A percentile compares a stretch with the other conserved stretches of the same genome.
Conservation (phyloP, 2,888 invertebrate genomes). For the Timema podura region DNA sequence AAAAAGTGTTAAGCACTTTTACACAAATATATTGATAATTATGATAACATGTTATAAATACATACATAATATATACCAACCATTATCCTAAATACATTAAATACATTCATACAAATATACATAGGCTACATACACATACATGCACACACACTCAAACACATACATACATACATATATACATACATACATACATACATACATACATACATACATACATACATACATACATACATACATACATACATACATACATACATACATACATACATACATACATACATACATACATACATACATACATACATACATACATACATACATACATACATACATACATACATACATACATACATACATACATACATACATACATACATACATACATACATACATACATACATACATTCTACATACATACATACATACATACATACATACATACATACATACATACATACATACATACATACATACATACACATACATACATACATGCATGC, state of each 20-base stretch:
- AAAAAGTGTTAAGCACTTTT: too few relatives aligned
- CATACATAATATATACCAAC: too few relatives aligned
- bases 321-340: not conserved
- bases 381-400: not conserved
- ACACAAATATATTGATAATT: too few relatives aligned
- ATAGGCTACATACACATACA: not conserved
- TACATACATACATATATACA: constrained; percentile 1
- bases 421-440: not conserved
- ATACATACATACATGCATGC: too few relatives aligned
- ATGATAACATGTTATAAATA: too few relatives aligned
- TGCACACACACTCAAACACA: too few relatives aligned
- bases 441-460: not conserved
- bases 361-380: not conserved
- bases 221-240: constrained; percentile 11
- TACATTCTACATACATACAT: not conserved
- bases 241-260: constrained; percentile 16
- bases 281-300: too few relatives aligned
- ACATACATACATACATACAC: too few relatives aligned
- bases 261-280: constrained; percentile 14
- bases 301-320: too few relatives aligned
- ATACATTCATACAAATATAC: not conserved
- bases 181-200: not conserved
- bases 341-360: not conserved
- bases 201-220: constrained; percentile 16
- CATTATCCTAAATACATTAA: too few relatives aligned